phyloP scores from a whole-genome alignment of 2,113 vertebrate species.

The Condylura cristata region DNA sequence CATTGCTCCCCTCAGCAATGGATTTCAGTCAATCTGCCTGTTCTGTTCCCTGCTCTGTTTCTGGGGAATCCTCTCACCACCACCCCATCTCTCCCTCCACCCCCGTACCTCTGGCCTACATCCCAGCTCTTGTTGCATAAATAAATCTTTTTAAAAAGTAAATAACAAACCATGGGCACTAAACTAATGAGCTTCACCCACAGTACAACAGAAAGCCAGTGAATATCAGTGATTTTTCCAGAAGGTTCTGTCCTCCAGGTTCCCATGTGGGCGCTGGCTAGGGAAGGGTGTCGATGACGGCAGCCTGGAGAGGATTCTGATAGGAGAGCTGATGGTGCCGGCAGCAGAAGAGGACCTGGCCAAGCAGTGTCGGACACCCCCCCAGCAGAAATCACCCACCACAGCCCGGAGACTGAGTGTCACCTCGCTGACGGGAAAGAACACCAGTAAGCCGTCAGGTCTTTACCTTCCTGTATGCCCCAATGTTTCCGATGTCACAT shows the following conservation, averaged over 20 bases:
- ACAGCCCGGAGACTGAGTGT: slow-evolving; percentile 89
- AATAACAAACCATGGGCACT: background rate
- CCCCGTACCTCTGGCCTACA: too few species aligned
- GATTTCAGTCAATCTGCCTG: too few species aligned
- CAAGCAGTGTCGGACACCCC: slow-evolving; percentile 91
- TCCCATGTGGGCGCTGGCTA: slow-evolving; percentile 94
- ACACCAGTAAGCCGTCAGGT: slow-evolving; percentile 85
- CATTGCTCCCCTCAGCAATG: too few species aligned
- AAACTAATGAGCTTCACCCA: background rate
- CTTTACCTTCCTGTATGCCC: too few species aligned
- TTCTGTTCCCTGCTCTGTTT: too few species aligned
- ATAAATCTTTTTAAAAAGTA: too few species aligned
- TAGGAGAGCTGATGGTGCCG: slow-evolving; percentile 91
- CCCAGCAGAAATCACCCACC: slow-evolving; percentile 92
- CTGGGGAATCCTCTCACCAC: too few species aligned
- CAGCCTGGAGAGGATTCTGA: slow-evolving; percentile 94
- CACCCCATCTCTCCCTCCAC: too few species aligned
- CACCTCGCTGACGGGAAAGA: slow-evolving; percentile 89
- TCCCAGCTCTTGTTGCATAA: too few species aligned
- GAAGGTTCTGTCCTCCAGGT: slow-evolving; percentile 82
- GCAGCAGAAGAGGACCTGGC: slow-evolving; percentile 88
- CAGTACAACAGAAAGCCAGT: background rate
- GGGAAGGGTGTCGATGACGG: slow-evolving; percentile 95
- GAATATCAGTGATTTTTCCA: background rate
- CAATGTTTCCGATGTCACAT: background rate